Evolutionary conservation across 2,888 invertebrate species (phyloP), one percentile per base, ranked within the genome.

Genomic region (Aphidoletes aphidimyza): DNA sequence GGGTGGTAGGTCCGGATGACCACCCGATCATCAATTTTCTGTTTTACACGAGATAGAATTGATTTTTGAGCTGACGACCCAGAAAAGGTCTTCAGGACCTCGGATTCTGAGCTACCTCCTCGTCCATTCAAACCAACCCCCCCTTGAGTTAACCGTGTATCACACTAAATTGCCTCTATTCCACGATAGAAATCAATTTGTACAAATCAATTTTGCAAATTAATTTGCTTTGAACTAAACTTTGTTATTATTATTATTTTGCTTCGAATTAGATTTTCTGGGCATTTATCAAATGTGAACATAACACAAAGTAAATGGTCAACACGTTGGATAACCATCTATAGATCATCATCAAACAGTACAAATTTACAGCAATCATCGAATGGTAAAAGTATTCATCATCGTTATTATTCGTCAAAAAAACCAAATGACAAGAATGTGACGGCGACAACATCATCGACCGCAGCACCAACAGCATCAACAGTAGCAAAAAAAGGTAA

Each of bases 401-500:
- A n/a, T 37, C 81, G 81, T n/a, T 37, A n/a, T 37, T 81, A 81
- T 81, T 81, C 81, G 14, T 8, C 37, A 37, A 81, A 81, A 22
- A 19, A 81, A 22, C n/a, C 3, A 19, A 81, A 36, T 37, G 81
- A 81, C 17, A 37, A 9, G 0, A 81, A 81, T 6, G 19, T 39
- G 14, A 34, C 47, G 11, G 19, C 81, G 14, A 34, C 47, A 47
- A 36, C 47, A 47, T 14, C 34, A 84, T 19, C 69, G 34, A 17
- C 78, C 83, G 45, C 69, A 45, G n/a, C n/a, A n/a, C n/a, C n/a
- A n/a, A n/a, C n/a, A n/a, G 19, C 81, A 30, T 30, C 47, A 47
- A 36, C 47, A 47, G 0, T 19, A 84, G 9, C 69, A 22, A 86
- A 86, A 86, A 87, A 87, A 87, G 87, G 87, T 87, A 87, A 87